Percentiles rank a stretch among this genome's conserved stretches.
phyloP scores from a whole-genome alignment of 2,888 invertebrate genomes.

The Oithona nana region DNA sequence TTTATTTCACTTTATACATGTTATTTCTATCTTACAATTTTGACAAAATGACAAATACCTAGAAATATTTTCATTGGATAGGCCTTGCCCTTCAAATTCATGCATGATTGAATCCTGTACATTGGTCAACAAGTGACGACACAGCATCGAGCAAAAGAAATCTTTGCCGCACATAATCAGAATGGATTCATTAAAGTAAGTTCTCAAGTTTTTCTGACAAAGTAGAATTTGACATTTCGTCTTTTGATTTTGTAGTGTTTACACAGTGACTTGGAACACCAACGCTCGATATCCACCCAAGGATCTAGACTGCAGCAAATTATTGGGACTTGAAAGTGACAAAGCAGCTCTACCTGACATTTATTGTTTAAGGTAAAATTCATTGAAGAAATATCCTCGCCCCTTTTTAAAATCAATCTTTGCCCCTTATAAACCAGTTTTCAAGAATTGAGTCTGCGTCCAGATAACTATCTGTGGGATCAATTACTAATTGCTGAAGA shows the following conservation, averaged over 20 bases:
- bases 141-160: too few species aligned
- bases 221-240: too few species aligned
- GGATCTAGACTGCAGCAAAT: neutral
- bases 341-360: neutral
- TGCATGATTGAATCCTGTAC: too few species aligned
- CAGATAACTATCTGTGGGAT: conserved; percentile 1
- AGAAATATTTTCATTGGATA: too few species aligned
- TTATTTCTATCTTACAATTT: too few species aligned
- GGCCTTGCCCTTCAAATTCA: too few species aligned
- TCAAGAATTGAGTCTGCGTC: neutral
- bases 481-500: neutral
- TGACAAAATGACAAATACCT: too few species aligned
- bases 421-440: too few species aligned
- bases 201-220: too few species aligned
- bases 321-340: neutral
- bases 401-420: neutral
- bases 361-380: neutral
- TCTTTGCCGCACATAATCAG: too few species aligned
- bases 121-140: too few species aligned
- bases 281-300: neutral
- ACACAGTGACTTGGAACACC: conserved; percentile 1
- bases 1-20: too few species aligned
- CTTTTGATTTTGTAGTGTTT: neutral
- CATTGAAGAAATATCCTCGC: neutral
- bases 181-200: neutral